Evolutionary conservation across 2,797 vertebrate genomes (phyloP).

Genomic region (Takifugu ocellatus): DNA sequence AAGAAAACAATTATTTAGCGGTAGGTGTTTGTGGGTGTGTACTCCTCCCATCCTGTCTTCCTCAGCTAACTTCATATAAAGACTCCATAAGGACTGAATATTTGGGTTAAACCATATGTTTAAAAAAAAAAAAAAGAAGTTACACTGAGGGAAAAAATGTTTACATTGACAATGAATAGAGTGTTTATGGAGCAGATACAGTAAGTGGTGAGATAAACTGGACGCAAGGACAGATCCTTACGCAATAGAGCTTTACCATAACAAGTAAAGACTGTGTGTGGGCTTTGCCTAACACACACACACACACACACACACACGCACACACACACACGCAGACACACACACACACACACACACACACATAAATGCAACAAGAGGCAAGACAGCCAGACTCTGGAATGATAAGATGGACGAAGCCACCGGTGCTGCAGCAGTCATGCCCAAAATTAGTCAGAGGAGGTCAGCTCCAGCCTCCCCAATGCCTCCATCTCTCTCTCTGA

Average conservation of each 20-base stretch:
- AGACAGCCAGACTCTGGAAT: constrained; percentile 34
- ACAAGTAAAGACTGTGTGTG: constrained; percentile 43
- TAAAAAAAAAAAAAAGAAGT: too few species aligned
- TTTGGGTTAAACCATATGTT: too few species aligned
- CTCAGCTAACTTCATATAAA: too few species aligned
- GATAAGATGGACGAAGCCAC: constrained; percentile 48
- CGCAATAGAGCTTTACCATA: constrained; percentile 43
- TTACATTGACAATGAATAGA: constrained; percentile 9
- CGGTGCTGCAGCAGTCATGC: constrained; percentile 42
- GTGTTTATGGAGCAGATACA: constrained; percentile 26
- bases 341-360: constrained; percentile 11
- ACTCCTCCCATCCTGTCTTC: too few species aligned
- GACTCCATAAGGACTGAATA: too few species aligned
- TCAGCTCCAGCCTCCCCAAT: constrained; percentile 6
- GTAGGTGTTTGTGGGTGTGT: too few species aligned
- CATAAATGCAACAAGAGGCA: constrained; percentile 9
- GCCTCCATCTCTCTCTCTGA: not conserved
- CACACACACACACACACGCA: not conserved
- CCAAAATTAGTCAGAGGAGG: constrained; percentile 59
- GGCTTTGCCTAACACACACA: not conserved
- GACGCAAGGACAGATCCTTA: constrained; percentile 16
- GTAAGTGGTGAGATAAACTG: constrained; percentile 1
- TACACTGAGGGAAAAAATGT: too few species aligned
- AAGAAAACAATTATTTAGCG: too few species aligned
- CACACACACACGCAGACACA: not conserved